Evolutionary conservation across 2,888 invertebrate species (phyloP).

Genomic region (Trachelus troglodyta): DNA sequence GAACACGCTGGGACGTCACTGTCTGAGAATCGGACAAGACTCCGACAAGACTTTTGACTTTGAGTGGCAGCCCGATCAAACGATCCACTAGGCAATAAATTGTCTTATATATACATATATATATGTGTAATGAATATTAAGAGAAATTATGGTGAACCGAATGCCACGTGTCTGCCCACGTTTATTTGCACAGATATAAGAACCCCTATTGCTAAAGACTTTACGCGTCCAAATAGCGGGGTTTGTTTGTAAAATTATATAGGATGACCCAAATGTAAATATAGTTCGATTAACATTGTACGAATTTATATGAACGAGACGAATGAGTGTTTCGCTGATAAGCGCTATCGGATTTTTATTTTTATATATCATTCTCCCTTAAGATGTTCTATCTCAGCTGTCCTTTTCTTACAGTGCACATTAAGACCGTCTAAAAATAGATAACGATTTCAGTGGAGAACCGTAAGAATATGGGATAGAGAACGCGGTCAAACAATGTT

Average conservation of each 20-base stretch:
- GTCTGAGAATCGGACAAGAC: slow-evolving; percentile 9
- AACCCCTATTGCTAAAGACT: no score
- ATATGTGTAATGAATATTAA: neutral
- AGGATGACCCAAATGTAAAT: no score
- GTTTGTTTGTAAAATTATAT: no score
- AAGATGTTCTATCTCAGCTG: neutral
- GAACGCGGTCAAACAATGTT: slow-evolving; percentile 62
- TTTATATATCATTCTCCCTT: neutral
- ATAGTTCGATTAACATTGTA: no score
- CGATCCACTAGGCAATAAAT: slow-evolving; percentile 15
- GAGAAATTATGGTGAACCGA: neutral
- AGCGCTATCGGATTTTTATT: neutral
- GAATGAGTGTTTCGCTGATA: no score
- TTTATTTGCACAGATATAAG: neutral
- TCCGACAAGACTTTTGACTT: slow-evolving; percentile 19
- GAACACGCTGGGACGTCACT: neutral
- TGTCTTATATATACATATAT: neutral
- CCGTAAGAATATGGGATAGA: slow-evolving; percentile 37
- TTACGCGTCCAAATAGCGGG: no score
- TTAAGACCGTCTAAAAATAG: slow-evolving; percentile 46
- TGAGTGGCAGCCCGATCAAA: slow-evolving; percentile 21
- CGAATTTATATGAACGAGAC: no score
- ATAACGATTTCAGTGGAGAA: slow-evolving; percentile 42
- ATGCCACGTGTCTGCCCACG: neutral
- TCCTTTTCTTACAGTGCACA: neutral